phyloP scores from a whole-genome alignment of 2,797 vertebrate species.

The Spondyliosoma cantharus region DNA sequence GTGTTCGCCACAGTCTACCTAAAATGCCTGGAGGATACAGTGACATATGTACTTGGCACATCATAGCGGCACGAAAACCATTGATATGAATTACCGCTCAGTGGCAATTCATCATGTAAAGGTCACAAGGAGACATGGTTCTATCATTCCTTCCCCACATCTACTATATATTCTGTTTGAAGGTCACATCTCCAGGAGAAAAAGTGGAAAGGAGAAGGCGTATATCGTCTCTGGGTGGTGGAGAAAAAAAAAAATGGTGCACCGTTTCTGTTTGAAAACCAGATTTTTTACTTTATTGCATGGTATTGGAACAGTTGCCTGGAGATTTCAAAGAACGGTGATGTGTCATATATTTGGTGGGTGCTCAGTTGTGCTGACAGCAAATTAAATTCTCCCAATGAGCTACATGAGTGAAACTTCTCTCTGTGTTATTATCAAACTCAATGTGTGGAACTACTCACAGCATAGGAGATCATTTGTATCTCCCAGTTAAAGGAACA shows the following conservation, averaged over 20 bases:
- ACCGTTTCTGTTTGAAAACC: background rate
- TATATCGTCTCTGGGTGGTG: background rate
- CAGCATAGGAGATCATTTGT: background rate
- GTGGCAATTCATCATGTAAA: conserved; percentile 66
- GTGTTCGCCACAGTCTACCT: conserved; percentile 21
- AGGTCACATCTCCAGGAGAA: conserved; percentile 61
- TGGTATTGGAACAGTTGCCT: background rate
- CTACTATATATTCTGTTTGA: conserved; percentile 58
- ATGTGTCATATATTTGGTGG: background rate
- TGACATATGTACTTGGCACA: conserved; percentile 56
- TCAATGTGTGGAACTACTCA: background rate
- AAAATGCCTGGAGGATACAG: conserved; percentile 40
- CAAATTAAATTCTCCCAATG: background rate
- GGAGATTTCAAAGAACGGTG: conserved; percentile 17
- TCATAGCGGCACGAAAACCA: conserved; percentile 52
- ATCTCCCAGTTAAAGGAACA: background rate
- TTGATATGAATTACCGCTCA: conserved; percentile 72
- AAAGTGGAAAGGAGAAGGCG: conserved; percentile 36
- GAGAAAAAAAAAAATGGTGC: conserved; percentile 16
- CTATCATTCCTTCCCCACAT: conserved; percentile 51
- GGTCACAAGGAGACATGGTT: conserved; percentile 61
- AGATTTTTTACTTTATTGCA: conserved; percentile 4
- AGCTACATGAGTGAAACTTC: conserved; percentile 9
- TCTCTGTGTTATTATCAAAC: conserved; percentile 13
- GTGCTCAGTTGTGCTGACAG: conserved; percentile 25